phyloP scores from a whole-genome alignment of 1,140 invertebrate species.

The Andrena cerasifolii region DNA sequence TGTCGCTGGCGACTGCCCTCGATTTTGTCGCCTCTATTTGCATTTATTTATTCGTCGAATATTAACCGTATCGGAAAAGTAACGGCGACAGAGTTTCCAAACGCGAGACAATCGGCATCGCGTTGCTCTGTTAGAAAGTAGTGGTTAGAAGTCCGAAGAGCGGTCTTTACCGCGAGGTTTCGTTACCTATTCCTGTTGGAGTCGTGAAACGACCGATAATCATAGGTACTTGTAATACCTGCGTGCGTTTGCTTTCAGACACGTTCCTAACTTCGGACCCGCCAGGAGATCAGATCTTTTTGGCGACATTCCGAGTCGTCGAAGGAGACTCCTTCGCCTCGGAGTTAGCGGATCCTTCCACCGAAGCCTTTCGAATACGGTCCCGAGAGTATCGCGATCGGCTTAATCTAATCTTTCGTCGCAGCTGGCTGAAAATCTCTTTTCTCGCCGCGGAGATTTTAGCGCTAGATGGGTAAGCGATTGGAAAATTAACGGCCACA shows the following conservation, averaged over 20 bases:
- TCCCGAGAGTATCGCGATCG: constrained; percentile 89
- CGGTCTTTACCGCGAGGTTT: too few species aligned
- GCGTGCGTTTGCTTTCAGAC: constrained; percentile 84
- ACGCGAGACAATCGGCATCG: too few species aligned
- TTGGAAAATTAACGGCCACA: constrained; percentile 9
- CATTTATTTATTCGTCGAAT: constrained; percentile 3
- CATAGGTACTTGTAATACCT: not conserved
- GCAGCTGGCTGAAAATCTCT: constrained; percentile 86
- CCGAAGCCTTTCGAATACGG: constrained; percentile 85
- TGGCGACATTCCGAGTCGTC: constrained; percentile 88
- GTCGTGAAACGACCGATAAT: too few species aligned
- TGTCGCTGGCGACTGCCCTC: constrained; percentile 40
- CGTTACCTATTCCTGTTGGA: too few species aligned
- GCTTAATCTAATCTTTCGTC: constrained; percentile 88
- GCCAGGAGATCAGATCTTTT: constrained; percentile 89
- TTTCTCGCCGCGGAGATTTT: constrained; percentile 88
- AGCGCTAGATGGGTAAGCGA: constrained; percentile 89
- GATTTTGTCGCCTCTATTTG: constrained; percentile 33
- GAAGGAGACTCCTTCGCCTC: constrained; percentile 86
- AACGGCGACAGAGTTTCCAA: not conserved
- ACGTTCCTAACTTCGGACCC: constrained; percentile 90
- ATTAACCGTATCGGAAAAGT: constrained; percentile 7
- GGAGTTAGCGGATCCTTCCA: constrained; percentile 86
- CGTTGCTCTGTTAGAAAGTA: too few species aligned
- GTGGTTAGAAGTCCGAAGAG: too few species aligned